Base-by-base conservation (phyloP, 2,888 invertebrate genomes). In the Epiblema foenella region DNA sequence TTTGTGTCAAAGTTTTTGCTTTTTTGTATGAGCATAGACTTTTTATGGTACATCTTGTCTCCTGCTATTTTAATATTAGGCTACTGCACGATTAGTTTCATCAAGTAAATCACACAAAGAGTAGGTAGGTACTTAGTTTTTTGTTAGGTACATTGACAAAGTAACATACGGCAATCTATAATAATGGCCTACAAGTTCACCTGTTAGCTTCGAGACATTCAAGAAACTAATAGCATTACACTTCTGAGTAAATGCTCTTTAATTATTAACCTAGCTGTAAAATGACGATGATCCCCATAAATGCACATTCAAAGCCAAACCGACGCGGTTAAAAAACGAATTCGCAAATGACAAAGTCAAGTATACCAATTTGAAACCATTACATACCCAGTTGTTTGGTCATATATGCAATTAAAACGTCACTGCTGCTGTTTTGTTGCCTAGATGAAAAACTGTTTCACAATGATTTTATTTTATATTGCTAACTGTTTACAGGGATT, bases 281-380 rank as follows among this genome's bases (percentile, higher is more conserved):
- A 49, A 60, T 60, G 17, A 12, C 24, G n/a, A n/a, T 15, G 42
- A 46, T 24, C 59, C 42, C 46, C 59, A 42, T 59, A 49, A 60
- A 46, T 29, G 60, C n/a, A 1, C 46, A 29, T 29, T 49, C 62
- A 17, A 51, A 62, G 49, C 33, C n/a, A 60, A 49, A 24, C 49
- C 24, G 62, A 46, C 33, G 24, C 10, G 29, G 11, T 29, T 49
- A 20, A 54, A 54, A 54, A 64, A 51, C 0, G 0, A 18, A 52
- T 20, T 15, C 18, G 12, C 54, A 42, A 42, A 42, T 56, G 42
- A 65, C 65, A 56, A 56, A 65, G 56, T 56, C n/a, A 37, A 10
- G 18, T 51, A 37, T 37, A 7, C 39, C 24, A 56, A 65, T 37
- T 65, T 20, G 17, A 20, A 33, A 56, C 42, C 24, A 65, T 65